Evolutionary conservation across 2,797 vertebrate genomes (phyloP).

Genomic region (Tokudaia tokunoshimensis): DNA sequence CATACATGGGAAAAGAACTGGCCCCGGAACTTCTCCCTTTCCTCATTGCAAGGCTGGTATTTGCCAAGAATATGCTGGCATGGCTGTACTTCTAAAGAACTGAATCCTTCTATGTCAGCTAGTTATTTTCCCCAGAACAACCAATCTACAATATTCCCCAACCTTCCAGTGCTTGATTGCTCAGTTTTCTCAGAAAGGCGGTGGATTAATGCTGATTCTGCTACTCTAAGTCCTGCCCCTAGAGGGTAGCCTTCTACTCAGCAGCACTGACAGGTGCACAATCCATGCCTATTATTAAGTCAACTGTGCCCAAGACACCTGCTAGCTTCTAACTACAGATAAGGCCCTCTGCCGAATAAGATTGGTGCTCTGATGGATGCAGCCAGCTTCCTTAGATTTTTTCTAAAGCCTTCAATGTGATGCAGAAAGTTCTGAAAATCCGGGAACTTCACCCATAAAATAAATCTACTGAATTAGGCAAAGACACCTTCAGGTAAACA

Average conservation of each 20-base stretch:
- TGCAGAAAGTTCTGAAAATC: background rate
- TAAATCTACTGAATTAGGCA: background rate
- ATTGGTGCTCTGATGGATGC: background rate
- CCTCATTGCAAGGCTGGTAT: background rate
- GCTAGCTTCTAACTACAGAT: background rate
- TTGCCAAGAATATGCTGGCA: background rate
- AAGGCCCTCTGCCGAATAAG: background rate
- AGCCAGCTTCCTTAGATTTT: background rate
- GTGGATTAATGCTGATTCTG: background rate
- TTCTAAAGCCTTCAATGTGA: background rate
- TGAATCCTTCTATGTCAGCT: background rate
- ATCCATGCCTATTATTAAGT: background rate
- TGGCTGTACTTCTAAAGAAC: background rate
- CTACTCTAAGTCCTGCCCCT: background rate
- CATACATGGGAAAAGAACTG: too few relatives aligned
- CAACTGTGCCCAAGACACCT: too few relatives aligned
- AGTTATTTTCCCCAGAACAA: background rate
- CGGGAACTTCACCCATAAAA: background rate
- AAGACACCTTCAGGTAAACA: background rate
- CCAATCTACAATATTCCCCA: background rate
- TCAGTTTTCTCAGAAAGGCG: background rate
- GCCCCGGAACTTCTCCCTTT: background rate
- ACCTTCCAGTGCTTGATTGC: background rate
- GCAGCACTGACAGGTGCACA: too few relatives aligned
- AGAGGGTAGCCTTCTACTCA: accelerated